Percentiles rank a stretch among this genome's conserved stretches.
Evolutionary conservation across 1,140 invertebrate species (phyloP).

Genomic region (Habropoda laboriosa): DNA sequence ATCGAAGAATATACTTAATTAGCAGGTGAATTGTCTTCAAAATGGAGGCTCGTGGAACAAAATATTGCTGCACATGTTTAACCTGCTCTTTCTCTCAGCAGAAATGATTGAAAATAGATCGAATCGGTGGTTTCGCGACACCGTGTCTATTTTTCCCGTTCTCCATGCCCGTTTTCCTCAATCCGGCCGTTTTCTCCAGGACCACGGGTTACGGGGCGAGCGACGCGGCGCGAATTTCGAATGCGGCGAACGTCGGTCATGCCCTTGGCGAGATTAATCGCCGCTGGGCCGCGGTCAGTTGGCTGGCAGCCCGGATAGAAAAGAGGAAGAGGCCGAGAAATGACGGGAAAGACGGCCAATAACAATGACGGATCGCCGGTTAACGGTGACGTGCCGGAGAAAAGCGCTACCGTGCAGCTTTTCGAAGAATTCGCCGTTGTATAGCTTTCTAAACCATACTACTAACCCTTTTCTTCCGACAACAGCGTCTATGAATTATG

Average conservation of each 20-base stretch:
- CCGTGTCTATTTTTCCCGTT: background rate
- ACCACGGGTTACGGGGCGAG: slow-evolving; percentile 45
- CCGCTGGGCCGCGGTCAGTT: slow-evolving; percentile 63
- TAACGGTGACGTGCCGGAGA: slow-evolving; percentile 6
- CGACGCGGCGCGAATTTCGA: slow-evolving; percentile 74
- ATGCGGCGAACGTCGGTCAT: slow-evolving; percentile 73
- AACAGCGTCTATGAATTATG: no score
- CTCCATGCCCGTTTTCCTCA: background rate
- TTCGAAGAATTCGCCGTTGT: background rate
- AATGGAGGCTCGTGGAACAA: no score
- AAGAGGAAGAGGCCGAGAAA: slow-evolving; percentile 70
- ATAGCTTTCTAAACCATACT: background rate
- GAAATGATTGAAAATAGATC: no score
- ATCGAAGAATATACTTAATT: no score
- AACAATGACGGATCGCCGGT: slow-evolving; percentile 55
- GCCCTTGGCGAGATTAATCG: slow-evolving; percentile 80
- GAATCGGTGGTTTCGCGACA: background rate
- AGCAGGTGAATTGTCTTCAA: no score
- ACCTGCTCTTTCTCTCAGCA: no score
- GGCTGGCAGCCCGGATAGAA: slow-evolving; percentile 81
- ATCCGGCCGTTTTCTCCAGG: slow-evolving; percentile 11
- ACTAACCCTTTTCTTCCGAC: background rate
- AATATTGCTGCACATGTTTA: no score
- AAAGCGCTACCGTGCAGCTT: background rate
- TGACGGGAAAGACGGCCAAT: slow-evolving; percentile 41